Evolutionary conservation across 2,888 invertebrate genomes (phyloP).

Genomic region (Heteromyza rotundicornis): DNA sequence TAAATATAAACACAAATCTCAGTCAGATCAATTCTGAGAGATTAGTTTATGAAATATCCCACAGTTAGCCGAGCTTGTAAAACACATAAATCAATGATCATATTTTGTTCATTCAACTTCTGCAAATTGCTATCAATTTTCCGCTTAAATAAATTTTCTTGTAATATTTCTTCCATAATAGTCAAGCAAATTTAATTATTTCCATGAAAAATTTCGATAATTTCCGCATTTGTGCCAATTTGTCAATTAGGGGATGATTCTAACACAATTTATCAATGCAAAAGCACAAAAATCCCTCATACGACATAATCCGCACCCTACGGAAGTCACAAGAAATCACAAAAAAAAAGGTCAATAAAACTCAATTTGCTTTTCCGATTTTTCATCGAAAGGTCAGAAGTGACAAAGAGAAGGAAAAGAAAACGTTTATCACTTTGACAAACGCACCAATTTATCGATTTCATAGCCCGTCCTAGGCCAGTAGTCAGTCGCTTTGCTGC

Average conservation of each 20-base stretch:
- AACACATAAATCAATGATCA: too few relatives aligned
- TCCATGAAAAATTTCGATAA: constrained; percentile 13
- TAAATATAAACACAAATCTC: too few relatives aligned
- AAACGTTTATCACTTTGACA: constrained; percentile 14
- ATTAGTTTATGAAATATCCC: too few relatives aligned
- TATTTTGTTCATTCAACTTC: too few relatives aligned
- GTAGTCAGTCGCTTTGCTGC: too few relatives aligned
- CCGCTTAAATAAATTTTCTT: too few relatives aligned
- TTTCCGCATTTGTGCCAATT: constrained; percentile 28
- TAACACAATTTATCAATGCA: not conserved
- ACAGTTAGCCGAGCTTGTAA: too few relatives aligned
- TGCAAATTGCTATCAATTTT: too few relatives aligned
- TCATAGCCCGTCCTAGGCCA: not conserved
- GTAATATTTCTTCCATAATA: too few relatives aligned
- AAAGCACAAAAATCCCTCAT: not conserved
- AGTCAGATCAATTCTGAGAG: too few relatives aligned
- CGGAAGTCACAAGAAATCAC: constrained; percentile 22
- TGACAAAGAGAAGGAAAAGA: not conserved
- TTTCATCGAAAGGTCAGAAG: not conserved
- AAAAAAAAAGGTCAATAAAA: constrained; percentile 34
- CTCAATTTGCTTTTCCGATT: constrained; percentile 34
- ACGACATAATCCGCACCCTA: not conserved
- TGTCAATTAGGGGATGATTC: constrained; percentile 25
- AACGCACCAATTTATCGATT: constrained; percentile 1
- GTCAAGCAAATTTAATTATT: not conserved